Percentiles rank a stretch among this genome's conserved stretches.
phyloP scores from a whole-genome alignment of 2,797 vertebrate genomes.

The Platalea minor region DNA sequence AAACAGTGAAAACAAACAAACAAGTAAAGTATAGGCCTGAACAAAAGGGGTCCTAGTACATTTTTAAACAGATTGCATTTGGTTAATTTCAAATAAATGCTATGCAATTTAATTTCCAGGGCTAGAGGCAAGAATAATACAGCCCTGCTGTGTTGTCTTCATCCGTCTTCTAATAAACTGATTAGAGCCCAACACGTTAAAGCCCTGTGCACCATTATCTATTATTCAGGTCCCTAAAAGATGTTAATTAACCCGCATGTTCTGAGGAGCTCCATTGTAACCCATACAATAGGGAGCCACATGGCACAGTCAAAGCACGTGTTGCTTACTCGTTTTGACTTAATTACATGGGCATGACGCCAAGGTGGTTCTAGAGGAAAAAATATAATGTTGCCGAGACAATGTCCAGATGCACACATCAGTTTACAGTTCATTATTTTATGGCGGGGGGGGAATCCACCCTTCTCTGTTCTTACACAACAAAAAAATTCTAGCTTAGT shows the following conservation, averaged over 20 bases:
- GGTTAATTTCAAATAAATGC: conserved; percentile 38
- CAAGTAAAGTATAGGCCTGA: conserved; percentile 31
- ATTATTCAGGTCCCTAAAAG: conserved; percentile 71
- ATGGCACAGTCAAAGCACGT: conserved; percentile 21
- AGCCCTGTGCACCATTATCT: conserved; percentile 63
- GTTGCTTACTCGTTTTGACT: conserved; percentile 34
- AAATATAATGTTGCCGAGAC: not conserved
- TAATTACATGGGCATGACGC: conserved; percentile 54
- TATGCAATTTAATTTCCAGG: conserved; percentile 40
- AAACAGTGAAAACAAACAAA: conserved; percentile 43
- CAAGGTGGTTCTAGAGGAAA: not conserved
- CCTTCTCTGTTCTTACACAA: not conserved
- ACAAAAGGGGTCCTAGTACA: not conserved
- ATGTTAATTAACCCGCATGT: conserved; percentile 72
- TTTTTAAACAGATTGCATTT: conserved; percentile 40
- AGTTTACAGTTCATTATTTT: not conserved
- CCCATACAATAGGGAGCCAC: conserved; percentile 44
- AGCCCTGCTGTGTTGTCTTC: conserved; percentile 70
- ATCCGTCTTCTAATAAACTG: conserved; percentile 80
- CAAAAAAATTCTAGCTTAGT: not conserved
- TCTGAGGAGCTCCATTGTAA: conserved; percentile 42
- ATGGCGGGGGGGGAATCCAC: not conserved
- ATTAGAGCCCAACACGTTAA: conserved; percentile 69
- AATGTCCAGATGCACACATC: not conserved
- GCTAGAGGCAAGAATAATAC: conserved; percentile 65